Conservation (phyloP, 2,113 vertebrate species). For the Triplophysa tibetana region DNA sequence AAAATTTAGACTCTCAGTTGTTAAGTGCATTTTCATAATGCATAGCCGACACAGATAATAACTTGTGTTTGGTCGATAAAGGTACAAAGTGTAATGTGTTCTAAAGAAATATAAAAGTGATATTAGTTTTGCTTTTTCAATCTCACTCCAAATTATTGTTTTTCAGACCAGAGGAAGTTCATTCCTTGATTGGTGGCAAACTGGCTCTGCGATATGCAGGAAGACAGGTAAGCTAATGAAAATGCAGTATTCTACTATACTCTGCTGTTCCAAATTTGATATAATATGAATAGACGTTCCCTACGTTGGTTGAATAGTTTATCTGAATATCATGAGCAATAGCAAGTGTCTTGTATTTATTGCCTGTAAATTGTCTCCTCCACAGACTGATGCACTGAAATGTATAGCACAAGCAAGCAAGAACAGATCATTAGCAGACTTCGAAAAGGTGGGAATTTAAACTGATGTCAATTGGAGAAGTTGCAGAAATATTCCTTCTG, state of each 20-base stretch:
- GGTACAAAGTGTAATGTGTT: not conserved
- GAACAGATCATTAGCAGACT: slow-evolving; percentile 98
- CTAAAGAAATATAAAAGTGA: not conserved
- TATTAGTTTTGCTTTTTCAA: too few relatives aligned
- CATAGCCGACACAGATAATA: not conserved
- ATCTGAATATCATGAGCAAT: too few relatives aligned
- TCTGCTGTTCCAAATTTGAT: too few relatives aligned
- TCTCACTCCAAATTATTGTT: not conserved
- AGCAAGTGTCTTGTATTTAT: not conserved
- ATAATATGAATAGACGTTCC: too few relatives aligned
- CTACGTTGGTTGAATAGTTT: too few relatives aligned
- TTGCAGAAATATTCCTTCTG: not conserved
- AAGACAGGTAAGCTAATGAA: slow-evolving; percentile 80
- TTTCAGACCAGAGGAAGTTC: slow-evolving; percentile 93
- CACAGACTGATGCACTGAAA: slow-evolving; percentile 94
- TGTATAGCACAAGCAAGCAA: slow-evolving; percentile 97
- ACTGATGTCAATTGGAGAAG: not conserved
- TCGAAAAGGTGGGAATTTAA: slow-evolving; percentile 88
- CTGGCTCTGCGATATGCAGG: slow-evolving; percentile 91
- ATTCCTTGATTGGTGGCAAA: slow-evolving; percentile 94
- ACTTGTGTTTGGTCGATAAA: not conserved
- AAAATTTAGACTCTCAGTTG: not conserved
- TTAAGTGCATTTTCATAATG: not conserved
- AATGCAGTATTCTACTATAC: not conserved
- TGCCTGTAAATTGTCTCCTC: not conserved